Percentiles rank a stretch among this genome's conserved stretches.
Conservation (phyloP, 2,113 vertebrate genomes). For the Pseudopodoces humilis region DNA sequence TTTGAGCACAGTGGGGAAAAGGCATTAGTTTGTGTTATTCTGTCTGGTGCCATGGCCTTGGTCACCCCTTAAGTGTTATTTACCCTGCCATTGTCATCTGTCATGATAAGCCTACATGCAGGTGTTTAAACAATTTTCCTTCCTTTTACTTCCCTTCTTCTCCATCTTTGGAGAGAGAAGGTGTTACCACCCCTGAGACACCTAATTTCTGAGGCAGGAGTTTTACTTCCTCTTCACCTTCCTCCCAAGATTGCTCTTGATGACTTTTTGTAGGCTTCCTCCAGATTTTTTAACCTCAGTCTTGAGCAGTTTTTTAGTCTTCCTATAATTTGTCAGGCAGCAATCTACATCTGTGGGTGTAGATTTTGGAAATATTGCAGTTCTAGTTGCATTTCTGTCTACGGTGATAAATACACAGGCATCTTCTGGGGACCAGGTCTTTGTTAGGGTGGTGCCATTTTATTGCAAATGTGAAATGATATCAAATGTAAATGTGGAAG, state of each 20-base stretch:
- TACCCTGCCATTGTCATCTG: not conserved
- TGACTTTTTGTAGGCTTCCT: not conserved
- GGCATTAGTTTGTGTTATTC: not conserved
- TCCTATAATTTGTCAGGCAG: not conserved
- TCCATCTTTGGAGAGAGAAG: not conserved
- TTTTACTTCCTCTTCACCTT: not conserved
- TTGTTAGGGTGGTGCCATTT: not conserved
- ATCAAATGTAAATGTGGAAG: not conserved
- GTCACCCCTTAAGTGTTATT: not conserved
- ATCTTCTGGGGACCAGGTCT: not conserved
- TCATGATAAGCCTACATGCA: not conserved
- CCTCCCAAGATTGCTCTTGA: not conserved
- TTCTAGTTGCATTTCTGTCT: not conserved
- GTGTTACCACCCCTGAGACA: not conserved
- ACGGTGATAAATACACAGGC: not conserved
- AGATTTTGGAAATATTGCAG: not conserved
- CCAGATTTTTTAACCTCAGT: not conserved
- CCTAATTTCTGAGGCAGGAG: not conserved
- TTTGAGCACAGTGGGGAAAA: not conserved
- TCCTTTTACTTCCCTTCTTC: not conserved
- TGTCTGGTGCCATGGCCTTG: not conserved
- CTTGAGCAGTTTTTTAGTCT: not conserved
- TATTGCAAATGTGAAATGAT: not conserved
- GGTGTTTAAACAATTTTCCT: not conserved
- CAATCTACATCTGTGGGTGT: not conserved